Evolutionary conservation across 2,888 invertebrate genomes (phyloP).

Genomic region (Aphodius sticticus): DNA sequence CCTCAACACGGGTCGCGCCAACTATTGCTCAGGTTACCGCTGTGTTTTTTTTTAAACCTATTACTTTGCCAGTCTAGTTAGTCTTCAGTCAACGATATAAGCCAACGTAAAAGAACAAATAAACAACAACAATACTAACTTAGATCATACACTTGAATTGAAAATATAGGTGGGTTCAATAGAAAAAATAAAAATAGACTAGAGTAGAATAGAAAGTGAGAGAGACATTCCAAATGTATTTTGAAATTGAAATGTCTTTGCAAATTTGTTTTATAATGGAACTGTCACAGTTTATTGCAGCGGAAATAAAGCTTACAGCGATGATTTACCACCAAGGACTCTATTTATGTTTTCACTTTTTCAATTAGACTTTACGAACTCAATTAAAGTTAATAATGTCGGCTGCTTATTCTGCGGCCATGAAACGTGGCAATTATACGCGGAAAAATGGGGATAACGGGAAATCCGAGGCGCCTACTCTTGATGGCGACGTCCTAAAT

Average conservation of each 20-base stretch:
- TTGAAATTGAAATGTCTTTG: neutral
- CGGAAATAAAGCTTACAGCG: neutral
- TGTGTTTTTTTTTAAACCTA: too few relatives aligned
- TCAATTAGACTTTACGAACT: neutral
- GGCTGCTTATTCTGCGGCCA: neutral
- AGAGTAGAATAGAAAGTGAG: neutral
- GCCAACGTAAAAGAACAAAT: too few relatives aligned
- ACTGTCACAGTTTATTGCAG: neutral
- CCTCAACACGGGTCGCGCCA: too few relatives aligned
- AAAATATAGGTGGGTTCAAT: too few relatives aligned
- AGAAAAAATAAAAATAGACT: too few relatives aligned
- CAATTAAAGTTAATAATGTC: conserved; percentile 4
- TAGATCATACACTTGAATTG: too few relatives aligned
- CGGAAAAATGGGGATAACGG: neutral
- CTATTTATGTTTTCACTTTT: conserved; percentile 4
- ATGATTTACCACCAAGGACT: neutral
- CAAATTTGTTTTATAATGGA: neutral
- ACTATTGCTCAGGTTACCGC: too few relatives aligned
- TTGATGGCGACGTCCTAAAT: neutral
- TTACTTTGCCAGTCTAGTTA: too few relatives aligned
- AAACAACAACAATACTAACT: too few relatives aligned
- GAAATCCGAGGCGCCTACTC: conserved; percentile 4
- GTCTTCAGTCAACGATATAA: too few relatives aligned
- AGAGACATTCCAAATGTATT: neutral
- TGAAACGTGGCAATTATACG: conserved; percentile 4